Evolutionary conservation across 2,888 invertebrate species (phyloP), one percentile per base, ranked within the genome.

Genomic region (Keiferia lycopersicella): DNA sequence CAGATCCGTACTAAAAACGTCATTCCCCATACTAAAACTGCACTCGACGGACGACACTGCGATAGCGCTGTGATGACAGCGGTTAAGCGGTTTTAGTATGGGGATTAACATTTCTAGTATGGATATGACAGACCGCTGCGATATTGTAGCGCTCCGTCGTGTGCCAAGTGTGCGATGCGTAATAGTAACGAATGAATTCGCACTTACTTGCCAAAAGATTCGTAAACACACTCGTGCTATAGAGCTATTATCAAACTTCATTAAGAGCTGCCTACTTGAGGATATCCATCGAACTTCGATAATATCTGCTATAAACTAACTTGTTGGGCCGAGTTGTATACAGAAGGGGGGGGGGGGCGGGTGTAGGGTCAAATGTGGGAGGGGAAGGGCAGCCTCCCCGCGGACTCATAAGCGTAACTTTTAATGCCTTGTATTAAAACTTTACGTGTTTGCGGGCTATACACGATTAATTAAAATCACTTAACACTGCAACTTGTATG

Each of bases 401-500:
- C 45, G 45, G 45, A 45, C 45, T 45, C 45, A 45, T 45, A 45
- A 45, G n/a, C 45, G n/a, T 7, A 45, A 45, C 45, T 45, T 45
- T 45, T 45, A 16, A 45, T 45, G 45, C 16, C 45, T 45, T 16
- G n/a, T 45, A 45, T 45, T 45, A 45, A 45, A 45, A 45, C n/a
- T 45, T 45, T 16, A n/a, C n/a, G 45, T 16, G 45, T n/a, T 45
- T 45, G 6, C 45, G 45, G 16, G 45, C 16, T 16, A n/a, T 3
- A n/a, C 45, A 45, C 45, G n/a, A 45, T 45, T 45, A 45, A 45
- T 45, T 45, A 45, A 45, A 45, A 45, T 16, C 45, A 45, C 45
- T 45, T 45, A n/a, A 45, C n/a, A 14, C n/a, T 45, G 45, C n/a
- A 45, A n/a, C 45, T n/a, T 45, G 16, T 45, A 45, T 45, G 3